These are phyloP conservation scores for Mormyrus iriodes DNA, from an alignment of 2,113 vertebrate genomes.

Conservation along the genomic window DNA sequence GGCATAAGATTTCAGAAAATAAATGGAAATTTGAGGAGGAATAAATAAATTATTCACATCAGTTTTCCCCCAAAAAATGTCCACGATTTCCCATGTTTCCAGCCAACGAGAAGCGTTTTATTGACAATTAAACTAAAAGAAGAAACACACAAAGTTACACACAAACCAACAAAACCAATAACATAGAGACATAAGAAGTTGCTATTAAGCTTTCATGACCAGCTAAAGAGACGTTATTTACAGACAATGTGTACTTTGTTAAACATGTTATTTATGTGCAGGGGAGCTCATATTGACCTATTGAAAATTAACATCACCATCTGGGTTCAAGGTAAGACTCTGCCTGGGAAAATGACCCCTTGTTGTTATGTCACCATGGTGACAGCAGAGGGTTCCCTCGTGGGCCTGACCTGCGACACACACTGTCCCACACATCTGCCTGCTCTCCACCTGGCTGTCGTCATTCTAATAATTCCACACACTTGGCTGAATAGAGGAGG, in stretches of 20 bases:
- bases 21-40: not conserved
- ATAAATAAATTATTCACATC: not conserved
- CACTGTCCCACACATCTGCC: not conserved
- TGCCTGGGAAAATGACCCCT: not conserved
- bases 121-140: not conserved
- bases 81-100: not conserved
- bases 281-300: not conserved
- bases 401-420: not conserved
- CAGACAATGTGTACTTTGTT: not conserved
- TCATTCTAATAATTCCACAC: conserved; percentile 7
- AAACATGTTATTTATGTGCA: not conserved
- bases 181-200: not conserved
- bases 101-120: not conserved
- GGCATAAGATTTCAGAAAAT: not conserved
- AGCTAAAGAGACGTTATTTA: not conserved
- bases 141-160: not conserved
- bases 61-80: not conserved
- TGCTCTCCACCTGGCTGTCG: not conserved
- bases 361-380: not conserved
- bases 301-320: not conserved
- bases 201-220: not conserved
- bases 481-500: not conserved
- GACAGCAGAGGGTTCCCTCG: not conserved
- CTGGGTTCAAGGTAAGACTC: not conserved
- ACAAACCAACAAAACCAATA: not conserved